Evolutionary conservation across 2,888 invertebrate species (phyloP).

Genomic region (Hyppa rectilinea): DNA sequence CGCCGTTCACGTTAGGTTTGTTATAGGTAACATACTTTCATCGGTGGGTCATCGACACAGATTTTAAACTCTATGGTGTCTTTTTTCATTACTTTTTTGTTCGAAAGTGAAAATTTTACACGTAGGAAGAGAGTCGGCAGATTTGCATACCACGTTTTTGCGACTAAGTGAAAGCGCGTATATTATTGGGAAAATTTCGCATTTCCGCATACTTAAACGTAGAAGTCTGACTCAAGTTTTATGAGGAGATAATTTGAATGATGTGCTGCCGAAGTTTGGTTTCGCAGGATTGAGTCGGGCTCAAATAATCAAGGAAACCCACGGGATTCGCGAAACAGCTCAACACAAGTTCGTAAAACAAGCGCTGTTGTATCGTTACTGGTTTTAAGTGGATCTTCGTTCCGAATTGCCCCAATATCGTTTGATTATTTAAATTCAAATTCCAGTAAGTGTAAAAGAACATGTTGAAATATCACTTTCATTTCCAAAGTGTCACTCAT

Average conservation of each 20-base stretch:
- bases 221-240: constrained; percentile 35
- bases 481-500: constrained; percentile 61
- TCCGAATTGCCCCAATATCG: constrained; percentile 10
- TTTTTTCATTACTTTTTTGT: constrained; percentile 73
- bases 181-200: constrained; percentile 53
- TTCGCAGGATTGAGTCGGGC: constrained; percentile 1
- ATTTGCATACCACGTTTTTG: constrained; percentile 62
- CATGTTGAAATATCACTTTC: constrained; percentile 56
- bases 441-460: constrained; percentile 55
- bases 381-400: constrained; percentile 19
- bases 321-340: constrained; percentile 18
- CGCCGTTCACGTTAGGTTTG: constrained; percentile 54
- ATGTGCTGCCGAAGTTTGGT: constrained; percentile 23
- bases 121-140: constrained; percentile 56
- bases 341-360: constrained; percentile 8
- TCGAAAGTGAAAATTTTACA: constrained; percentile 79
- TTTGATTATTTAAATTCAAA: constrained; percentile 21
- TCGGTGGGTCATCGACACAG: constrained; percentile 78
- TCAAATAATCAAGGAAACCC: constrained; percentile 13
- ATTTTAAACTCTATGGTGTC: constrained; percentile 71
- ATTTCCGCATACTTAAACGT: constrained; percentile 46
- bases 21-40: constrained; percentile 74
- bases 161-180: constrained; percentile 67
- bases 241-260: constrained; percentile 44
- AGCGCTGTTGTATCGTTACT: constrained; percentile 1